These are phyloP conservation scores for Podotricha telesiphe DNA, from an alignment of 2,888 invertebrate species.

Conservation along the genomic window DNA sequence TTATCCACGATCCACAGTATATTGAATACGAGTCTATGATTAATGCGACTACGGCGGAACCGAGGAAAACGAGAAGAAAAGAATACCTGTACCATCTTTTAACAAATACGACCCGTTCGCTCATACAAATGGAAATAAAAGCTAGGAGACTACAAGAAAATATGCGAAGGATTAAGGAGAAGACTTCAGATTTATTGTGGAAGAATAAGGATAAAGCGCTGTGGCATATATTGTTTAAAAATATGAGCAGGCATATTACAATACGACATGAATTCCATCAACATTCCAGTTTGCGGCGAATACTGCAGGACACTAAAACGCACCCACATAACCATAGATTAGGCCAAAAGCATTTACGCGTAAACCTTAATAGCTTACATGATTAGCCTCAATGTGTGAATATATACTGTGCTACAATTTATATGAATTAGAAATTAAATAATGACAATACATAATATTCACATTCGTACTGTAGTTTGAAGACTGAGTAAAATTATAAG, in stretches of 20 bases:
- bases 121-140: conserved; percentile 84
- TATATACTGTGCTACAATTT: conserved; percentile 22
- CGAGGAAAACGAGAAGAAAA: conserved; percentile 73
- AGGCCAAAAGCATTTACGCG: conserved; percentile 62
- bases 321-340: conserved; percentile 58
- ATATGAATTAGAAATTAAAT: conserved; percentile 5
- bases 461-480: conserved; percentile 22
- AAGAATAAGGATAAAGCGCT: conserved; percentile 81
- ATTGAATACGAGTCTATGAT: conserved; percentile 66
- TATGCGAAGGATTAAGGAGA: conserved; percentile 83
- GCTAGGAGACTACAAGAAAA: conserved; percentile 82
- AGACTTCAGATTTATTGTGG: conserved; percentile 83
- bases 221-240: conserved; percentile 82
- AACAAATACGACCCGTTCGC: conserved; percentile 82
- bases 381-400: conserved; percentile 14
- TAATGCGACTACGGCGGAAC: conserved; percentile 68
- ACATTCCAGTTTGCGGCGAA: conserved; percentile 74
- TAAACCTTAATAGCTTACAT: conserved; percentile 40
- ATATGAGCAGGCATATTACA: conserved; percentile 80
- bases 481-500: conserved; percentile 44
- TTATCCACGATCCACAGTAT: conserved; percentile 55
- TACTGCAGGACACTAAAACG: conserved; percentile 70
- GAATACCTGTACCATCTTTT: conserved; percentile 82
- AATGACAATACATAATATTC: conserved; percentile 34
- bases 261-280: conserved; percentile 81